phyloP scores from a whole-genome alignment of 2,888 invertebrate genomes.

The Polyommatus icarus region DNA sequence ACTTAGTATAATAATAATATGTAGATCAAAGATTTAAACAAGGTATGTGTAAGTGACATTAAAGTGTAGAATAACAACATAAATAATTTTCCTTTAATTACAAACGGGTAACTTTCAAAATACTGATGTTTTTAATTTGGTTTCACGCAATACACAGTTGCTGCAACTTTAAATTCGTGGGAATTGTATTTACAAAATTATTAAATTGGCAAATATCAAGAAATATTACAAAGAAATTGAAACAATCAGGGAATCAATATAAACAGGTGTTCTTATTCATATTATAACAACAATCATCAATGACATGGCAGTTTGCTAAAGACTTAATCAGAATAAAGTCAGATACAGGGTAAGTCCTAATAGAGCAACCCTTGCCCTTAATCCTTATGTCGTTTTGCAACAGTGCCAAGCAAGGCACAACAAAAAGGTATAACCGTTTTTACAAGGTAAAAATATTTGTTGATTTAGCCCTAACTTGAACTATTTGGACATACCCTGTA shows the following conservation, averaged over 20 bases:
- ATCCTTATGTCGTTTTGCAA: too few species aligned
- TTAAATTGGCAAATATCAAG: background rate
- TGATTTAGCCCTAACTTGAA: too few species aligned
- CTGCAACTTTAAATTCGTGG: background rate
- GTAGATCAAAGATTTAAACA: background rate
- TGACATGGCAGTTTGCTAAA: background rate
- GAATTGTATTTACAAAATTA: background rate
- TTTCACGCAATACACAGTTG: background rate
- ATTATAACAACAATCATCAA: background rate
- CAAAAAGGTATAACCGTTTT: too few species aligned
- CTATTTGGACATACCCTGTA: too few species aligned
- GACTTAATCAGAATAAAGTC: background rate
- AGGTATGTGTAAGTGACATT: background rate
- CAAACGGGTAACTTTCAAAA: constrained; percentile 12
- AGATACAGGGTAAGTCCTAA: background rate
- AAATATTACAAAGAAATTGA: background rate
- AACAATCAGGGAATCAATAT: background rate
- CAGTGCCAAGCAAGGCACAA: too few species aligned
- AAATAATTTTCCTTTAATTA: background rate
- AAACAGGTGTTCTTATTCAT: background rate
- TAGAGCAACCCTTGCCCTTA: too few species aligned
- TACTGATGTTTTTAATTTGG: constrained; percentile 1
- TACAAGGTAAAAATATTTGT: too few species aligned
- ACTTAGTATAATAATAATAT: background rate
- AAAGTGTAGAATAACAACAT: background rate